A percentile compares a stretch with the other conserved stretches of the same genome.
Evolutionary conservation across 1,140 invertebrate genomes (phyloP).

Genomic region (Heliconius himera): DNA sequence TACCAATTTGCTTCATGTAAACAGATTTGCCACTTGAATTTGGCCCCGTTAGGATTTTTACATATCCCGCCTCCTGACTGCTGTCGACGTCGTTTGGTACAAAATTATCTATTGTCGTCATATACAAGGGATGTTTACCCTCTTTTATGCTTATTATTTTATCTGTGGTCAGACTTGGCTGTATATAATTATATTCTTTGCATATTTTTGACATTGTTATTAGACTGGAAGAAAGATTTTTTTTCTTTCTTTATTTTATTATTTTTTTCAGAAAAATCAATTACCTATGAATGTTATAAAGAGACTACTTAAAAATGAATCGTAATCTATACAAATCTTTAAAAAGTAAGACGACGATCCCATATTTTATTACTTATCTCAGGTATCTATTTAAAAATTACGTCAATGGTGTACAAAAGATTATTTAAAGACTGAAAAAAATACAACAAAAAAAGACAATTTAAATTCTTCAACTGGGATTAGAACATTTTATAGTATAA

Average conservation of each 20-base stretch:
- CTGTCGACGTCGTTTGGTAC: conserved; percentile 88
- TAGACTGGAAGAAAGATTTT: conserved; percentile 82
- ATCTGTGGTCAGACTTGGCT: conserved; percentile 84
- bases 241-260: not conserved
- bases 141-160: conserved; percentile 86
- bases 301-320: too few relatives aligned
- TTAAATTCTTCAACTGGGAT: too few relatives aligned
- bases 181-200: conserved; percentile 87
- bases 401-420: too few relatives aligned
- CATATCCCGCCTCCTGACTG: conserved; percentile 77
- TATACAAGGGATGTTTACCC: conserved; percentile 91
- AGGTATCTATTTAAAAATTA: too few relatives aligned
- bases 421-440: too few relatives aligned
- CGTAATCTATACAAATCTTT: too few relatives aligned
- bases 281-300: too few relatives aligned
- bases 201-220: conserved; percentile 88
- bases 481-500: too few relatives aligned
- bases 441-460: too few relatives aligned
- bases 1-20: conserved; percentile 91
- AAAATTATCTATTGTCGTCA: conserved; percentile 76
- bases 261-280: too few relatives aligned
- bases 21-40: conserved; percentile 96
- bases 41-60: conserved; percentile 92
- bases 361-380: too few relatives aligned
- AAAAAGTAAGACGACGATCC: too few relatives aligned